A percentile compares a stretch with the other conserved stretches of the same genome.
These are phyloP conservation scores for Urocolius indicus DNA, from an alignment of 2,113 vertebrate species.

Conservation along the genomic window DNA sequence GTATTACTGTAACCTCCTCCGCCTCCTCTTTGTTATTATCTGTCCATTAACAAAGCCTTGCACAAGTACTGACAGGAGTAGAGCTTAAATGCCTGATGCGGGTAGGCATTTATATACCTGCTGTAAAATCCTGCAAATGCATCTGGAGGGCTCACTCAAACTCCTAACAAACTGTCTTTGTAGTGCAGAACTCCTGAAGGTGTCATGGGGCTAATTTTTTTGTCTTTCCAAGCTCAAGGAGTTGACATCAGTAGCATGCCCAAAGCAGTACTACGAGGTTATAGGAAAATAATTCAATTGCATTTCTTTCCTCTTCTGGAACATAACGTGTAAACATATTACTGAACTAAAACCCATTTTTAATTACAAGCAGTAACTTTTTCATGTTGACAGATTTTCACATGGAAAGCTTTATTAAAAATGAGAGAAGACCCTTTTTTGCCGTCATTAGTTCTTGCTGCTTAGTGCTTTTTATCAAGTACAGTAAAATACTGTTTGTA, in stretches of 20 bases:
- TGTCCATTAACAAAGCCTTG: slow-evolving; percentile 82
- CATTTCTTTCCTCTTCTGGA: slow-evolving; percentile 40
- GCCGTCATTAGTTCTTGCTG: slow-evolving; percentile 66
- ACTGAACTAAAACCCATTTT: slow-evolving; percentile 50
- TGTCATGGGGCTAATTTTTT: background rate
- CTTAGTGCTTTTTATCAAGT: slow-evolving; percentile 65
- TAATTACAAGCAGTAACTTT: slow-evolving; percentile 66
- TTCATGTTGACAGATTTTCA: slow-evolving; percentile 72
- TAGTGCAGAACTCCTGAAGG: background rate
- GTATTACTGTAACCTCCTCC: slow-evolving; percentile 72
- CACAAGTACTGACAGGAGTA: slow-evolving; percentile 66
- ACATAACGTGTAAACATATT: slow-evolving; percentile 53
- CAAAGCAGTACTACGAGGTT: background rate
- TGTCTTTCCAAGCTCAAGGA: background rate
- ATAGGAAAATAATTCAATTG: slow-evolving; percentile 50
- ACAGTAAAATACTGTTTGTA: slow-evolving; percentile 65
- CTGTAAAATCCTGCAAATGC: background rate
- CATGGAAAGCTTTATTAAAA: slow-evolving; percentile 64
- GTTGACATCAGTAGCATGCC: background rate
- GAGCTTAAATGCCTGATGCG: slow-evolving; percentile 64
- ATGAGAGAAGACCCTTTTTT: slow-evolving; percentile 62
- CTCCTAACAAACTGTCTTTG: background rate
- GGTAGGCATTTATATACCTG: background rate
- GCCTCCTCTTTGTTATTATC: slow-evolving; percentile 80
- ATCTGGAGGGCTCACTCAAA: background rate